Conservation (phyloP, 2,797 vertebrate genomes). For the Nyctalus aviator region DNA sequence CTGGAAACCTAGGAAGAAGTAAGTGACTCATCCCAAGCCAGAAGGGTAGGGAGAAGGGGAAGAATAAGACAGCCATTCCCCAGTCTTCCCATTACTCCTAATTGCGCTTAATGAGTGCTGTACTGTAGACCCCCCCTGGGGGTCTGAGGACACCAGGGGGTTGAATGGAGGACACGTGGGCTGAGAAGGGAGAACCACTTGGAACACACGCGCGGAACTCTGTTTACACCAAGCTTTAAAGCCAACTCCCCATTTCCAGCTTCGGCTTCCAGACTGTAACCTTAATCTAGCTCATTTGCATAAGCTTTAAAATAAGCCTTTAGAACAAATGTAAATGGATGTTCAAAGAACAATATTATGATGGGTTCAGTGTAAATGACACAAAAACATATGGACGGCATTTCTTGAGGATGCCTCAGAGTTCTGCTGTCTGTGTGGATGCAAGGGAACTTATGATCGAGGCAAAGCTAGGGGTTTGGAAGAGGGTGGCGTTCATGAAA, state of each 20-base stretch:
- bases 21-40: neutral
- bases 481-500: neutral
- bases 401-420: conserved; percentile 72
- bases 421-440: conserved; percentile 68
- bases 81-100: neutral
- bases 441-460: conserved; percentile 23
- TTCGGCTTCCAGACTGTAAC: conserved; percentile 81
- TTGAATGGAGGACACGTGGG: conserved; percentile 25
- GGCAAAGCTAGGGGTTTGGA: neutral
- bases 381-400: conserved; percentile 79
- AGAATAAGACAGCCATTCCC: neutral
- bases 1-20: neutral
- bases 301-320: conserved; percentile 85
- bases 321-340: conserved; percentile 85
- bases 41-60: neutral
- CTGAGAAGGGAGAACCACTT: conserved; percentile 52
- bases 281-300: conserved; percentile 83
- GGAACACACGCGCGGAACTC: conserved; percentile 71
- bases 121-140: neutral
- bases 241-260: conserved; percentile 75
- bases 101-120: neutral
- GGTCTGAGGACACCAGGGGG: neutral
- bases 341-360: conserved; percentile 85
- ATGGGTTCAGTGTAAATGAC: conserved; percentile 83
- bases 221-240: conserved; percentile 76